Percentiles rank a stretch among this genome's conserved stretches.
Conservation (phyloP, 2,797 vertebrate genomes). For the Poeciliopsis gracilis region DNA sequence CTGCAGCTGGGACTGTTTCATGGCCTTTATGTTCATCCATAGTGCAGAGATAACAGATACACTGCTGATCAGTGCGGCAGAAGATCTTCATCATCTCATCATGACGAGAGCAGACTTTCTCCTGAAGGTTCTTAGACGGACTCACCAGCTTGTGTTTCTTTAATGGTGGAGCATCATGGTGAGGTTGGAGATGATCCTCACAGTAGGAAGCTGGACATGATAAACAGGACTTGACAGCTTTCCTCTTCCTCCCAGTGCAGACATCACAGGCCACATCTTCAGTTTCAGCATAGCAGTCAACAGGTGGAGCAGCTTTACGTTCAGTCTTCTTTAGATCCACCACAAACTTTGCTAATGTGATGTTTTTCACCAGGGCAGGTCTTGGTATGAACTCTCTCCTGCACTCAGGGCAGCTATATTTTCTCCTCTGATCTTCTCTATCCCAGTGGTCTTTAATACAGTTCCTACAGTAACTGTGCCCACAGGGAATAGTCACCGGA, state of each 20-base stretch:
- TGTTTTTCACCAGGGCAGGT: neutral
- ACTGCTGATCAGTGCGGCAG: neutral
- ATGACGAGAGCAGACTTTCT: conserved; percentile 6
- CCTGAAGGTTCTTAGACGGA: neutral
- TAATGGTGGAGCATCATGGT: neutral
- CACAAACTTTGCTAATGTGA: neutral
- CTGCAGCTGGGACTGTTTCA: neutral
- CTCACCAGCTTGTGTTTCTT: conserved; percentile 1
- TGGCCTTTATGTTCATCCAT: conserved; percentile 1
- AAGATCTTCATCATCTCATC: conserved; percentile 1
- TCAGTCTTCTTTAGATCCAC: rapidly evolving
- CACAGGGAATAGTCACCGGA: too few relatives aligned
- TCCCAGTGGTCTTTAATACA: too few relatives aligned
- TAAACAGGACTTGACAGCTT: neutral
- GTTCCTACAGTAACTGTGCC: too few relatives aligned
- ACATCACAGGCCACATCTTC: neutral
- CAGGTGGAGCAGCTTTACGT: neutral
- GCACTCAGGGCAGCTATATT: rapidly evolving
- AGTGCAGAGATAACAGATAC: neutral
- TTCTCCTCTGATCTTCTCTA: too few relatives aligned
- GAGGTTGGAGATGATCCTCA: neutral
- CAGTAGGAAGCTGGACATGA: rapidly evolving
- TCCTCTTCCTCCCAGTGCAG: neutral
- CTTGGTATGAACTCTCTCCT: rapidly evolving
- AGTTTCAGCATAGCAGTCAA: neutral